Evolutionary conservation across 2,113 vertebrate genomes (phyloP).

Genomic region (Irena cyanogastra): DNA sequence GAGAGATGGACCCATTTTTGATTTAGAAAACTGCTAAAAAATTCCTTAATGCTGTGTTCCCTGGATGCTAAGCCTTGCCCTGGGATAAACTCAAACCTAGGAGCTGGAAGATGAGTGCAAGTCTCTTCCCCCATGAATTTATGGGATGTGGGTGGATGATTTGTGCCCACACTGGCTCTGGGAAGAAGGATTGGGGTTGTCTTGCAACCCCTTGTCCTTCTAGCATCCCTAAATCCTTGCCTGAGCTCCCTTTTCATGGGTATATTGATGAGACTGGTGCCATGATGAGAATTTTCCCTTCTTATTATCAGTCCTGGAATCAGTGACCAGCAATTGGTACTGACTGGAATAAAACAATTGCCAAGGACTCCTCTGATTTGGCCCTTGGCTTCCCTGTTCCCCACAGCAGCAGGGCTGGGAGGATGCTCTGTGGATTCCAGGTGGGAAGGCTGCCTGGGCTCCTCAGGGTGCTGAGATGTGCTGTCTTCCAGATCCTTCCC

Average conservation of each 20-base stretch:
- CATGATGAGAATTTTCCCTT: fast-evolving
- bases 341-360: background rate
- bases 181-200: background rate
- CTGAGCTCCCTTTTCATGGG: background rate
- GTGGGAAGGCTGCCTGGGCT: fast-evolving
- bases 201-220: background rate
- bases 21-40: background rate
- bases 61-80: background rate
- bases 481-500: background rate
- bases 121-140: background rate
- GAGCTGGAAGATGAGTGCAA: background rate
- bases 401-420: fast-evolving
- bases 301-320: background rate
- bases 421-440: background rate
- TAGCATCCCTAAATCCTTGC: background rate
- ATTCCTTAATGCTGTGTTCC: background rate
- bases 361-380: background rate
- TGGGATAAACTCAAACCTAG: background rate
- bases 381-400: background rate
- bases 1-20: background rate
- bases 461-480: background rate
- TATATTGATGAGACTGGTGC: background rate
- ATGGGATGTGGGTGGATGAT: background rate
- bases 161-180: fast-evolving
- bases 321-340: background rate